phyloP scores from a whole-genome alignment of 1,140 invertebrate species.

The Leptinotarsa defecta region DNA sequence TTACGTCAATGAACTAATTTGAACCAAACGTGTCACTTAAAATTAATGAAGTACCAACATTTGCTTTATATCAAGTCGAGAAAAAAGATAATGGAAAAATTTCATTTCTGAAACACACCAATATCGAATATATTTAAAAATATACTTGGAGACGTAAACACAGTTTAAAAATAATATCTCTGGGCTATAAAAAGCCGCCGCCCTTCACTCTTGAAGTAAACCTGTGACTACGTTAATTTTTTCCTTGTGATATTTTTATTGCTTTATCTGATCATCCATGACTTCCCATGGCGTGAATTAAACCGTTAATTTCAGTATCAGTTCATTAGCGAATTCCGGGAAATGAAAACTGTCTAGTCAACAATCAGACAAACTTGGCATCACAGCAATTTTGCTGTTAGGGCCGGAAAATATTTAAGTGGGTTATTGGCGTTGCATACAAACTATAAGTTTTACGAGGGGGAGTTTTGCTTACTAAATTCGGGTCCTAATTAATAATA shows the following conservation, averaged over 20 bases:
- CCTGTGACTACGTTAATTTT: not conserved
- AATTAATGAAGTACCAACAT: not conserved
- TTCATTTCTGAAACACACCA: not conserved
- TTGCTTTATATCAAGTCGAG: not conserved
- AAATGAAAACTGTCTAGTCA: not conserved
- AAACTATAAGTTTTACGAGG: no score
- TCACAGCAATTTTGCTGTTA: not conserved
- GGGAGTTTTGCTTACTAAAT: no score
- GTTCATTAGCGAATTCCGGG: not conserved
- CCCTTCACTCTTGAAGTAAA: not conserved
- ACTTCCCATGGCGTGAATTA: not conserved
- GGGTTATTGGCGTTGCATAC: no score
- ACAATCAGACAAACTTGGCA: conserved; percentile 5
- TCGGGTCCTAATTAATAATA: no score
- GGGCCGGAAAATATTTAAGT: no score
- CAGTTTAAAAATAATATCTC: not conserved
- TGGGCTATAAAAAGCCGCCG: not conserved
- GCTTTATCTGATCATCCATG: not conserved
- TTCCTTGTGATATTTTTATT: conserved; percentile 5
- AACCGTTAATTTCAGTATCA: not conserved
- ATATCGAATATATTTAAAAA: not conserved
- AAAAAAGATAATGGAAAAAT: not conserved
- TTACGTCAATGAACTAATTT: no score
- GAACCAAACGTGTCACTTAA: no score
- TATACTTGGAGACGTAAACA: conserved; percentile 1